Conservation (phyloP, 2,113 vertebrate species). For the Chionomys nivalis region DNA sequence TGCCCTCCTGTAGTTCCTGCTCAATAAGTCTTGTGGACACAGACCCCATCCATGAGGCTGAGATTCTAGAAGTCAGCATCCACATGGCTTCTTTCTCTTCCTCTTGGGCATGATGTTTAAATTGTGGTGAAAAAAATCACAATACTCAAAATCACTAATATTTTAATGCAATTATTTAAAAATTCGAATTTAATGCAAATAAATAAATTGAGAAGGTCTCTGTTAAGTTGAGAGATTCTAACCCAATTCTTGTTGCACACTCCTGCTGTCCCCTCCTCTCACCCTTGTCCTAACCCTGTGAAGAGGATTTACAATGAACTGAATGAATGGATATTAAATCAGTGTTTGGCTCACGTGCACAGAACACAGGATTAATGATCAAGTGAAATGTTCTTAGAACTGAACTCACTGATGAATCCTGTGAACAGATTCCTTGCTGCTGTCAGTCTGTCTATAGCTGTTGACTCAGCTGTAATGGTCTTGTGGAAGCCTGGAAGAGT, state of each 20-base stretch:
- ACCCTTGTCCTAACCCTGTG: background rate
- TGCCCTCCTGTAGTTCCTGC: background rate
- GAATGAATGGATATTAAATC: background rate
- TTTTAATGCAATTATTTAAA: background rate
- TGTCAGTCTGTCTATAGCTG: background rate
- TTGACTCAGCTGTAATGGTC: conserved; percentile 66
- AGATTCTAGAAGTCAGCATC: conserved; percentile 5
- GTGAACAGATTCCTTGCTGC: background rate
- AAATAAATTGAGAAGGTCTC: conserved; percentile 17
- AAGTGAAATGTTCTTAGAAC: background rate
- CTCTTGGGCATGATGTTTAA: background rate
- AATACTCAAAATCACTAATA: background rate
- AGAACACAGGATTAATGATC: background rate
- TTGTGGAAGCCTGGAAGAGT: background rate
- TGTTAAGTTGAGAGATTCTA: background rate
- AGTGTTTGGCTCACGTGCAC: background rate
- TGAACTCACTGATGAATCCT: background rate
- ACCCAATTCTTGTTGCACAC: background rate
- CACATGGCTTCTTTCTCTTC: background rate
- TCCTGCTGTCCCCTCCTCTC: background rate
- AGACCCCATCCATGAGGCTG: background rate
- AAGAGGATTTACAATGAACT: background rate
- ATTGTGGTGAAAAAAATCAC: background rate
- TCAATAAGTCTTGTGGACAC: background rate
- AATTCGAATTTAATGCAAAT: conserved; percentile 21